Conservation (phyloP, 2,113 vertebrate species). For the Phyllostomus discolor region DNA sequence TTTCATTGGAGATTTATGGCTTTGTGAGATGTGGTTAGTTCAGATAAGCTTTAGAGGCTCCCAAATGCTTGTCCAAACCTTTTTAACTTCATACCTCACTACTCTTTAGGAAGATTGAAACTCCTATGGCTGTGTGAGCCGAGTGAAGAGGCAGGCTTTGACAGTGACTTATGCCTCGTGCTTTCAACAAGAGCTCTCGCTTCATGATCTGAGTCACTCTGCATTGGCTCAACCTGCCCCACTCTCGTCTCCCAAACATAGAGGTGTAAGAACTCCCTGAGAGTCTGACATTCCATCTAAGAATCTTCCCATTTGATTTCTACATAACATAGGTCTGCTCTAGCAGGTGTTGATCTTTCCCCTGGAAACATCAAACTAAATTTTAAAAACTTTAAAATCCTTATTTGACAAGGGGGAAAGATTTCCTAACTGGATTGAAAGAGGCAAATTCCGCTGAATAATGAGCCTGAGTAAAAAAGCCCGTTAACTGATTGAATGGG, state of each 20-base stretch:
- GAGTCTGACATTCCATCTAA: neutral
- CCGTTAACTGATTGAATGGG: neutral
- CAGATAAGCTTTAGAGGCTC: slow-evolving; percentile 40
- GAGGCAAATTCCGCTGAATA: neutral
- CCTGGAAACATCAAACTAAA: neutral
- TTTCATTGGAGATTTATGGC: slow-evolving; percentile 24
- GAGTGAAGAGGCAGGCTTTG: neutral
- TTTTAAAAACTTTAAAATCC: neutral
- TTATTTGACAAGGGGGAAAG: neutral
- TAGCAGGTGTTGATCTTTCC: neutral
- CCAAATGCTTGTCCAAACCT: slow-evolving; percentile 28
- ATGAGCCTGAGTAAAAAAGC: neutral
- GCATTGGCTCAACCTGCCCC: neutral
- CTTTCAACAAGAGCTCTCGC: neutral
- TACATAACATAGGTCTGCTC: neutral
- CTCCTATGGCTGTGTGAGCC: neutral
- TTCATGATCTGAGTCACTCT: neutral
- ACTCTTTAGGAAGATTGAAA: neutral
- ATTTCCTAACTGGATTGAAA: neutral
- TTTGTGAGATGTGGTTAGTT: slow-evolving; percentile 3
- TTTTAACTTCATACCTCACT: slow-evolving; percentile 38
- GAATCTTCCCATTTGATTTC: neutral
- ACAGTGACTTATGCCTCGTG: neutral
- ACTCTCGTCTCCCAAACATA: neutral
- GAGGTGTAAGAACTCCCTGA: neutral